Evolutionary conservation across 2,888 invertebrate species (phyloP), one percentile per base, ranked within the genome.

Genomic region (Caenorhabditis becei): DNA sequence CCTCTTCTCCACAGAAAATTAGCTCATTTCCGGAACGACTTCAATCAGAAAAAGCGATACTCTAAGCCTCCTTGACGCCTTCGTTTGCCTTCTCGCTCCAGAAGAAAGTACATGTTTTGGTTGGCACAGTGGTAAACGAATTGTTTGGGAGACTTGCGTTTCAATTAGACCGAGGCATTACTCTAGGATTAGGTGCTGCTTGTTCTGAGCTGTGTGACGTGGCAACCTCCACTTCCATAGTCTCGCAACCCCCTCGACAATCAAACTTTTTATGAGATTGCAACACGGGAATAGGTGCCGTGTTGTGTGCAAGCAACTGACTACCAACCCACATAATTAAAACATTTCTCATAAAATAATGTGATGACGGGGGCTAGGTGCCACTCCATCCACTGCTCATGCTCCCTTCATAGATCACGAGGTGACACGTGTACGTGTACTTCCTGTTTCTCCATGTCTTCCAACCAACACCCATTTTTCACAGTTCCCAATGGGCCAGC

Each of bases 11-110:
- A 47, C 47, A 18, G 47, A 47, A 41, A 47, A 47, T 47, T 47
- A 47, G 47, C 47, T 47, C n/a, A 47, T 47, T 47, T 47, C 47
- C 47, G 47, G 47, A 47, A 47, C 47, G 47, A 47, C 47, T 18
- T 3, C 47, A 47, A 47, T 47, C 47, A 47, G 20, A 47, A 47
- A 18, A 47, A 47, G 47, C 47, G 18, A 18, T n/a, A 18, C 47
- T 18, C 18, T 47, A 47, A 47, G 2, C 47, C 47, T 47, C 11
- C 41, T 41, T 16, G 18, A 47, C 20, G 47, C 18, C 18, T 18
- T 47, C 10, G 2, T 41, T 41, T 14, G 7, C 7, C 41, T 41
- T 47, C 47, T 20, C 47, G n/a, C 47, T 11, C 18, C 5, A 47
- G n/a, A 20, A 24, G 51, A 51, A 51, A 51, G 51, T 51, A 26